A percentile compares a stretch with the other conserved stretches of the same genome.
phyloP scores from a whole-genome alignment of 1,140 invertebrate species.

The Drosophila murphyi region DNA sequence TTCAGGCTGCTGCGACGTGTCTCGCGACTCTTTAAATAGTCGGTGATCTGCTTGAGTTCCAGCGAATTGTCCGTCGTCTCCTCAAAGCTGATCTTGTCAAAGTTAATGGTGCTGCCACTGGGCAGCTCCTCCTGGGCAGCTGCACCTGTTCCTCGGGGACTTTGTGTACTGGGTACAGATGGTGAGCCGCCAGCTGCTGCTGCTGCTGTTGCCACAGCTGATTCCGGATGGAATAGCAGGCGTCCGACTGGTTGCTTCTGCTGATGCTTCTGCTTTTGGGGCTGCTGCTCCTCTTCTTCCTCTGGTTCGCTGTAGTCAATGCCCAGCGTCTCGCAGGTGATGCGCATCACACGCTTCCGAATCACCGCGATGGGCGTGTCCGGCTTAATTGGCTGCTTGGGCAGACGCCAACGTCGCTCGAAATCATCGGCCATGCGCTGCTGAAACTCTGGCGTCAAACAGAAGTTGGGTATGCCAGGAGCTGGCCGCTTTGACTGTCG shows the following conservation, averaged over 20 bases:
- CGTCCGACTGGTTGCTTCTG: slow-evolving; percentile 20
- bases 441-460: slow-evolving; percentile 75
- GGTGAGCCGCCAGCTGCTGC: not conserved
- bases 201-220: not conserved
- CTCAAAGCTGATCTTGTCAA: slow-evolving; percentile 82
- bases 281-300: not conserved
- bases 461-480: slow-evolving; percentile 76
- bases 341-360: slow-evolving; percentile 67
- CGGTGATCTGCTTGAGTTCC: slow-evolving; percentile 75
- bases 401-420: slow-evolving; percentile 76
- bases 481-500: slow-evolving; percentile 41
- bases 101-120: slow-evolving; percentile 67
- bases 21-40: slow-evolving; percentile 74
- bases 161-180: slow-evolving; percentile 57
- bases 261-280: not conserved
- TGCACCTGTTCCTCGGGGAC: slow-evolving; percentile 9
- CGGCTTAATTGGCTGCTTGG: slow-evolving; percentile 69
- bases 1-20: slow-evolving; percentile 70
- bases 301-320: slow-evolving; percentile 57
- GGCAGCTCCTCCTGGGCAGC: not conserved
- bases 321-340: slow-evolving; percentile 76
- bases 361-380: slow-evolving; percentile 77
- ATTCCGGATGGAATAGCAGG: slow-evolving; percentile 35
- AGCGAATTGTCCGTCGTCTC: slow-evolving; percentile 58
- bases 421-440: slow-evolving; percentile 80